These are phyloP conservation scores for Lochmaea capreae DNA, from an alignment of 2,888 invertebrate genomes.

Conservation along the genomic window DNA sequence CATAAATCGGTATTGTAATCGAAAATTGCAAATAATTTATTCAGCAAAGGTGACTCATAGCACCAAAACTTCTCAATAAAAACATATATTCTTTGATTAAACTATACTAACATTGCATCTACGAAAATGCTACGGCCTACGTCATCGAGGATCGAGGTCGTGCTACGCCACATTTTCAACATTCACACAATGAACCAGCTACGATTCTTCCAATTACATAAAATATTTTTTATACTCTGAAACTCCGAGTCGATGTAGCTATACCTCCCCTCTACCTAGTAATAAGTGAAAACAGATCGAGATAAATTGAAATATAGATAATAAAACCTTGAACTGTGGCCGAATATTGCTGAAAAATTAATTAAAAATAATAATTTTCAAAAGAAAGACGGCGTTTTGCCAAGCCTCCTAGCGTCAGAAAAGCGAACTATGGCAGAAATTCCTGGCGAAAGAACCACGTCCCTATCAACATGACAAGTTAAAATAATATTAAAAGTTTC, in stretches of 20 bases:
- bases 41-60: conserved; percentile 23
- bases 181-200: conserved; percentile 11
- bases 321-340: conserved; percentile 59
- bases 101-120: not conserved
- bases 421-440: conserved; percentile 60
- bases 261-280: not conserved
- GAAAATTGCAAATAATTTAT: conserved; percentile 9
- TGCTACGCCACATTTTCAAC: conserved; percentile 29
- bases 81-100: conserved; percentile 12
- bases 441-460: conserved; percentile 65
- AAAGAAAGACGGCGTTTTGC: conserved; percentile 57
- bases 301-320: conserved; percentile 11
- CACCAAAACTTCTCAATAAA: conserved; percentile 21
- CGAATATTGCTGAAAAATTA: conserved; percentile 62
- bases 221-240: conserved; percentile 13
- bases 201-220: conserved; percentile 16
- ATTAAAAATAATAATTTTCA: conserved; percentile 49
- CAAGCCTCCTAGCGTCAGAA: conserved; percentile 59
- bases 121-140: conserved; percentile 26
- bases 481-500: conserved; percentile 63
- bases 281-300: not conserved
- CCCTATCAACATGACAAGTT: conserved; percentile 64
- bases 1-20: not conserved
- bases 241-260: not conserved
- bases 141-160: conserved; percentile 26